phyloP scores from a whole-genome alignment of 2,113 vertebrate genomes.

The Gopherus flavomarginatus region DNA sequence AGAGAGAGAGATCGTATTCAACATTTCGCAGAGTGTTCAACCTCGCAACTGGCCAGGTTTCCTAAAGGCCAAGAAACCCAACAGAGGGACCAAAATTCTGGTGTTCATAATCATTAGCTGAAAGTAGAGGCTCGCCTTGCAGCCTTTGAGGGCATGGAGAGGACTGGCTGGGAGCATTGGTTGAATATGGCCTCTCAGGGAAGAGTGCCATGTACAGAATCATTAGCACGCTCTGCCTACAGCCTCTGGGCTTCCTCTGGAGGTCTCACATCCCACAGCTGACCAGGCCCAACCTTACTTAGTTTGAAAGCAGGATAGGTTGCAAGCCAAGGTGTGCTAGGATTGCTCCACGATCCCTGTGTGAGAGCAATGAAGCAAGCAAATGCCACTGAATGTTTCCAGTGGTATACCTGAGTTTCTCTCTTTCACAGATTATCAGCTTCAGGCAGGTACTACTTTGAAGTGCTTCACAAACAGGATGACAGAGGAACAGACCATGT shows the following conservation, averaged over 20 bases:
- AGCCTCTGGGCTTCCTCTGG: slow-evolving; percentile 6
- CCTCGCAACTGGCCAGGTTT: not conserved
- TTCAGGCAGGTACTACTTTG: slow-evolving; percentile 90
- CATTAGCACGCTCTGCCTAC: not conserved
- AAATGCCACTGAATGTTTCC: not conserved
- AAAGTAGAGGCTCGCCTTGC: not conserved
- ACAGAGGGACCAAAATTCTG: not conserved
- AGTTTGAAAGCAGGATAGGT: not conserved
- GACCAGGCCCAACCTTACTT: not conserved
- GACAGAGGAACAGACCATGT: slow-evolving; percentile 90
- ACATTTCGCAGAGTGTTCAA: not conserved
- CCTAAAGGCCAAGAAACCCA: not conserved
- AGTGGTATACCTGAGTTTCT: not conserved
- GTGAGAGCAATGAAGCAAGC: slow-evolving; percentile 1
- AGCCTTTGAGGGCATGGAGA: not conserved
- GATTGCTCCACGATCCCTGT: not conserved
- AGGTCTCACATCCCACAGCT: not conserved
- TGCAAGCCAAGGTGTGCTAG: not conserved
- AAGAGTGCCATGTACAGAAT: not conserved
- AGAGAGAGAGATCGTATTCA: not conserved
- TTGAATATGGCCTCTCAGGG: not conserved
- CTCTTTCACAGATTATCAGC: slow-evolving; percentile 81
- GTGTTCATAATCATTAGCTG: not conserved
- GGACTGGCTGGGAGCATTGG: not conserved
- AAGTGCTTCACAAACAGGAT: slow-evolving; percentile 94